Conservation (phyloP, 2,113 vertebrate genomes). For the Anser cygnoides region DNA sequence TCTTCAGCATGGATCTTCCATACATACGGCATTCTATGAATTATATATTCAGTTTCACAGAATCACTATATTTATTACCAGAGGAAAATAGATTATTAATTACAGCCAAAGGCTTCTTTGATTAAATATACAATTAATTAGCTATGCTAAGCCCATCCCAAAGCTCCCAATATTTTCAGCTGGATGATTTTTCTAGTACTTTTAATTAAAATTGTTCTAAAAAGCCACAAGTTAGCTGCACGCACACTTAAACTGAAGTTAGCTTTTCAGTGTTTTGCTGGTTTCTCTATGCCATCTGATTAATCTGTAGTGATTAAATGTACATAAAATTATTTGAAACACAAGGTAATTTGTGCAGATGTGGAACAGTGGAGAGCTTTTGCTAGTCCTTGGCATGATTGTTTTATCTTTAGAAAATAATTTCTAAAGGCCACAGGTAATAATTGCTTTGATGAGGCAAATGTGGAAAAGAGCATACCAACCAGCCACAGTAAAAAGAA, state of each 20-base stretch:
- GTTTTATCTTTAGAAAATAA: constrained; percentile 71
- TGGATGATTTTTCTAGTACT: constrained; percentile 78
- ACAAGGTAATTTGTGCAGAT: constrained; percentile 74
- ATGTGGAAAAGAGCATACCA: constrained; percentile 12
- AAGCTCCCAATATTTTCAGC: constrained; percentile 80
- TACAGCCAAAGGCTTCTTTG: constrained; percentile 79
- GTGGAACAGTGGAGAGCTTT: constrained; percentile 73
- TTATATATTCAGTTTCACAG: constrained; percentile 75
- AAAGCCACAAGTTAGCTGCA: constrained; percentile 77
- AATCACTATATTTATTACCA: constrained; percentile 75
- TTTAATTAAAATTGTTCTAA: constrained; percentile 84
- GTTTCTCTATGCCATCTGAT: constrained; percentile 77
- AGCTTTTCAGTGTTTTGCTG: constrained; percentile 74
- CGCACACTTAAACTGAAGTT: constrained; percentile 78
- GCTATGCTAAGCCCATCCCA: constrained; percentile 80
- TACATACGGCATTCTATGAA: constrained; percentile 54
- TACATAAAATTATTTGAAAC: constrained; percentile 77
- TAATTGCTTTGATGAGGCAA: constrained; percentile 73
- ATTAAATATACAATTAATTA: constrained; percentile 86
- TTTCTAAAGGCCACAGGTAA: constrained; percentile 65
- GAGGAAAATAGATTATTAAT: constrained; percentile 83
- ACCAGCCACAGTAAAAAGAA: not conserved
- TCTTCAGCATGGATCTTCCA: constrained; percentile 41
- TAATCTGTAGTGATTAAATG: constrained; percentile 83
- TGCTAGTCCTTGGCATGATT: constrained; percentile 51